These are phyloP conservation scores for Alentia gelatinosa DNA, from an alignment of 2,888 invertebrate genomes.

Conservation along the genomic window DNA sequence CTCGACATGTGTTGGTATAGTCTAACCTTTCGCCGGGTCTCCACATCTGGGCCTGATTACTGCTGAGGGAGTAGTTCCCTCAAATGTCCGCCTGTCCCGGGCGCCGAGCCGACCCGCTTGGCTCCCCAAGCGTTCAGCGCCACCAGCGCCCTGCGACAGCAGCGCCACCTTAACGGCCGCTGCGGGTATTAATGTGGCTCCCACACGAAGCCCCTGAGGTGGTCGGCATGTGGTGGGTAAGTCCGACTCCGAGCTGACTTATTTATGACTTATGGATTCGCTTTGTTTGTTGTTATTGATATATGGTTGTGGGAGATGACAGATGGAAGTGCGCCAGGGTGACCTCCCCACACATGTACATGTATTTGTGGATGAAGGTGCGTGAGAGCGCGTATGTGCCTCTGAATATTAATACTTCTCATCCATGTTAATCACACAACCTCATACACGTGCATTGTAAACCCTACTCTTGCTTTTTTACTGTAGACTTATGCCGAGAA, in stretches of 20 bases:
- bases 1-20: constrained; percentile 8
- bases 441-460: no score
- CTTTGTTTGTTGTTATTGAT: neutral
- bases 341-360: neutral
- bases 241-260: neutral
- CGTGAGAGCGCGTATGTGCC: no score
- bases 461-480: no score
- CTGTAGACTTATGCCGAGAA: no score
- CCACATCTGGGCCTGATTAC: neutral
- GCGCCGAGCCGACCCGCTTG: neutral
- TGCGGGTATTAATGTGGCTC: neutral
- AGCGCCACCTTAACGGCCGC: neutral
- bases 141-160: neutral
- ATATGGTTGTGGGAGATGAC: neutral
- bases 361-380: no score
- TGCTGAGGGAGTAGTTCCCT: neutral
- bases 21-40: neutral
- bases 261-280: neutral
- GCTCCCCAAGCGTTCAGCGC: neutral
- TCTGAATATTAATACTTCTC: neutral
- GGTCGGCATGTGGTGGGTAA: neutral
- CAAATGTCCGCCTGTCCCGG: neutral
- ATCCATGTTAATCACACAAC: neutral
- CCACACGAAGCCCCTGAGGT: neutral
- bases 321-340: neutral